Evolutionary conservation across 2,888 invertebrate species (phyloP).

Genomic region (Cephus nigrinus): DNA sequence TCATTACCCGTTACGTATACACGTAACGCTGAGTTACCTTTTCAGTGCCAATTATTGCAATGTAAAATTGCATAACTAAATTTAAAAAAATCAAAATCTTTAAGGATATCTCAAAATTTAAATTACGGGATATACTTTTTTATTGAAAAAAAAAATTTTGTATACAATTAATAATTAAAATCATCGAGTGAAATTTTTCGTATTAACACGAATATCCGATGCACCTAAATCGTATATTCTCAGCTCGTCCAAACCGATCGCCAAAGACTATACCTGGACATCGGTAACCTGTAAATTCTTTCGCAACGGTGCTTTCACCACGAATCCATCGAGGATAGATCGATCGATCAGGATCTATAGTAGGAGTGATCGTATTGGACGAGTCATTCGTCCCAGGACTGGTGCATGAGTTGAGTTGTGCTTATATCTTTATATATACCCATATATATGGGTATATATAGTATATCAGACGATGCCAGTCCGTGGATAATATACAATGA

Average conservation of each 20-base stretch:
- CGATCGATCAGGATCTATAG: background rate
- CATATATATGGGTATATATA: background rate
- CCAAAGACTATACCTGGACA: background rate
- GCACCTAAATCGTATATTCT: background rate
- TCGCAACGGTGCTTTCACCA: background rate
- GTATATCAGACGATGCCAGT: background rate
- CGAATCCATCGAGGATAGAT: background rate
- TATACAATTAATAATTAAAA: background rate
- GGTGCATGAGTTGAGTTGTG: background rate
- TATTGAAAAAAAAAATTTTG: background rate
- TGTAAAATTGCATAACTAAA: no score
- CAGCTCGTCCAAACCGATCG: background rate
- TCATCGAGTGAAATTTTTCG: background rate
- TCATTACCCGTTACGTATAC: background rate
- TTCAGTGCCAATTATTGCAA: no score
- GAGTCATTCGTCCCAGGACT: background rate
- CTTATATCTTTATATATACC: background rate
- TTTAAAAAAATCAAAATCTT: no score
- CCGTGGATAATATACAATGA: constrained; percentile 10
- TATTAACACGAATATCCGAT: background rate
- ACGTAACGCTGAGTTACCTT: no score
- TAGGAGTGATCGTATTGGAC: background rate
- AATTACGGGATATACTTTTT: background rate
- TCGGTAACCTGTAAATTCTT: background rate
- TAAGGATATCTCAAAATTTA: background rate